Percentiles rank a stretch among this genome's conserved stretches.
These are phyloP conservation scores for Epirrhoe alternata DNA, from an alignment of 2,888 invertebrate genomes.

Conservation along the genomic window DNA sequence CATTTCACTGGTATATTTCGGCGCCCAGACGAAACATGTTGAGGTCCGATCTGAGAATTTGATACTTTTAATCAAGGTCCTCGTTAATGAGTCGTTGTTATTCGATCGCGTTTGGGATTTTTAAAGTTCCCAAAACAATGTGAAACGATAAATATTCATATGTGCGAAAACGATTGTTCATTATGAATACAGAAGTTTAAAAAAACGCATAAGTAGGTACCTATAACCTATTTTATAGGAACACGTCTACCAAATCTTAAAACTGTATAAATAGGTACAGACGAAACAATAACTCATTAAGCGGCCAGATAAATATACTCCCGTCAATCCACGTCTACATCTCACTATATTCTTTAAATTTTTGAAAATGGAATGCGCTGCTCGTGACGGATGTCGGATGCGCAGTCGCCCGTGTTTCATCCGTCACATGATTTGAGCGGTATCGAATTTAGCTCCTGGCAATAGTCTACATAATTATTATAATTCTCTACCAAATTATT, in stretches of 20 bases:
- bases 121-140: conserved; percentile 35
- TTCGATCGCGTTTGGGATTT: conserved; percentile 26
- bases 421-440: conserved; percentile 73
- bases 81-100: conserved; percentile 31
- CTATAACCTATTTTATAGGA: background rate
- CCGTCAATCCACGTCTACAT: conserved; percentile 37
- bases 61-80: conserved; percentile 57
- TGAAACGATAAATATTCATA: conserved; percentile 20
- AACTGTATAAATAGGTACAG: conserved; percentile 17
- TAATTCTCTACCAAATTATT: too few relatives aligned
- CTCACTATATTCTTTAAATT: conserved; percentile 39
- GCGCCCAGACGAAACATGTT: conserved; percentile 72
- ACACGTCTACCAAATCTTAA: background rate
- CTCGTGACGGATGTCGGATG: conserved; percentile 52
- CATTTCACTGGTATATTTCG: conserved; percentile 75
- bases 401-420: conserved; percentile 62
- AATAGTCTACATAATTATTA: conserved; percentile 32
- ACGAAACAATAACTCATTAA: conserved; percentile 59
- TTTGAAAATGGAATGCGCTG: conserved; percentile 49
- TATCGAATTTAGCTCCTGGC: conserved; percentile 67
- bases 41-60: conserved; percentile 43
- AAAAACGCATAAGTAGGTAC: background rate
- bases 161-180: background rate
- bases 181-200: background rate
- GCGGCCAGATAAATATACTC: conserved; percentile 48